Evolutionary conservation across 2,113 vertebrate genomes (phyloP), one percentile per base, ranked within the genome.

Genomic region (Camarhynchus parvulus): DNA sequence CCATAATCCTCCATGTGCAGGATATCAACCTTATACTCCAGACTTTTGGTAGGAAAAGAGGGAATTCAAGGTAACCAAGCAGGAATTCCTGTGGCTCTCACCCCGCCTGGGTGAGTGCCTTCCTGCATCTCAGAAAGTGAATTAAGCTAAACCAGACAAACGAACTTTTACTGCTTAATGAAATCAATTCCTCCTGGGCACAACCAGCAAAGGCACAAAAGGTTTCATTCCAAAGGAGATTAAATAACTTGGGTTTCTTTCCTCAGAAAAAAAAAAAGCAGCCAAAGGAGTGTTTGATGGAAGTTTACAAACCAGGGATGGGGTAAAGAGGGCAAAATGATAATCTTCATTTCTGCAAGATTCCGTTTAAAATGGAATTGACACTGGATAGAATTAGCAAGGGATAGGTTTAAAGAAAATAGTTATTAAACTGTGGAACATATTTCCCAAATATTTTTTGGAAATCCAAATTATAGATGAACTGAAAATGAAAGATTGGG

Each of bases 101-200:
- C 21, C 35, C 24, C 46, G 35, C 39, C 55, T 39, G 53, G 15
- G 81, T 21, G 11, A 41, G 41, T 7, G 0, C 31, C n/a, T 87
- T 52, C 33, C 44, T 74, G 28, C 1, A 0, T n/a, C 73, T 91
- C 77, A 78, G 24, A 62, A 81, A 94, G 50, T 5, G 2, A 90
- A 77, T 62, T 69, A 87, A 89, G 61, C 37, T 58, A 70, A 89
- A 93, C 19, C 81, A 84, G 84, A 81, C 64, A 87, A 93, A 89
- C 0, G 5, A 81, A 68, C 13, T 91, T 86, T 55, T 75, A 46
- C 52, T 56, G 58, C 63, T 74, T 87, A 70, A 74, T 58, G 73
- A 87, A 94, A 93, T 81, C 61, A 64, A 58, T 89, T 89, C 73
- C 90, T 91, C 46, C 8, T 13, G 77, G 73, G 55, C 55, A 44